These are phyloP conservation scores for Periophthalmodon schlosseri DNA, from an alignment of 2,113 vertebrate species.

Conservation along the genomic window DNA sequence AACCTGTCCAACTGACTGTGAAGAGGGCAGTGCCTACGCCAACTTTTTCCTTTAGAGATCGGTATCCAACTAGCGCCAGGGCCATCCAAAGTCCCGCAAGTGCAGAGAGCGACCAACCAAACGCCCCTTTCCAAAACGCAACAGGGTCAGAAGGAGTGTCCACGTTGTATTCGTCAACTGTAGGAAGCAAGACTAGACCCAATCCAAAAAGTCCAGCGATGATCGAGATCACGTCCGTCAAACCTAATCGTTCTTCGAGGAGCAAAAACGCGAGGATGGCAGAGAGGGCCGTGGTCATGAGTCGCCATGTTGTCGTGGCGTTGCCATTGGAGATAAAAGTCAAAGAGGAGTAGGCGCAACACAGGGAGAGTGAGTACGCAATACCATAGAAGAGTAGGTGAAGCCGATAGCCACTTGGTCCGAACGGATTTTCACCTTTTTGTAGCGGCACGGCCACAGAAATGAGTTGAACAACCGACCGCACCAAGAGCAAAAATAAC, in stretches of 20 bases:
- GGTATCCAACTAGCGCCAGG: slow-evolving; percentile 91
- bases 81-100: slow-evolving; percentile 91
- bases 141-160: slow-evolving; percentile 60
- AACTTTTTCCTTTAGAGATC: slow-evolving; percentile 88
- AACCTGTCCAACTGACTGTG: slow-evolving; percentile 93
- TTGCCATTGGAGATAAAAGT: slow-evolving; percentile 87
- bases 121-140: slow-evolving; percentile 88
- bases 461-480: slow-evolving; percentile 86
- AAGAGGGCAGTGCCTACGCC: slow-evolving; percentile 92
- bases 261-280: slow-evolving; percentile 89
- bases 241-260: slow-evolving; percentile 88
- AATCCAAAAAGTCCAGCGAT: slow-evolving; percentile 85
- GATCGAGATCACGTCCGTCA: slow-evolving; percentile 81
- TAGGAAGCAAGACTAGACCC: slow-evolving; percentile 87
- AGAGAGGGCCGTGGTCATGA: slow-evolving; percentile 89
- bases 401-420: slow-evolving; percentile 86
- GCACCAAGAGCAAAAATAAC: slow-evolving; percentile 88
- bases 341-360: slow-evolving; percentile 91
- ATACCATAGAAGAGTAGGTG: slow-evolving; percentile 88
- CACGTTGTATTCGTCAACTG: slow-evolving; percentile 78
- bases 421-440: slow-evolving; percentile 86
- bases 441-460: slow-evolving; percentile 85
- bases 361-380: slow-evolving; percentile 91
- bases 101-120: slow-evolving; percentile 90
- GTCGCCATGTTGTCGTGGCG: slow-evolving; percentile 89